These are phyloP conservation scores for Holacanthella duospinosa DNA, from an alignment of 2,888 invertebrate genomes.

Conservation along the genomic window DNA sequence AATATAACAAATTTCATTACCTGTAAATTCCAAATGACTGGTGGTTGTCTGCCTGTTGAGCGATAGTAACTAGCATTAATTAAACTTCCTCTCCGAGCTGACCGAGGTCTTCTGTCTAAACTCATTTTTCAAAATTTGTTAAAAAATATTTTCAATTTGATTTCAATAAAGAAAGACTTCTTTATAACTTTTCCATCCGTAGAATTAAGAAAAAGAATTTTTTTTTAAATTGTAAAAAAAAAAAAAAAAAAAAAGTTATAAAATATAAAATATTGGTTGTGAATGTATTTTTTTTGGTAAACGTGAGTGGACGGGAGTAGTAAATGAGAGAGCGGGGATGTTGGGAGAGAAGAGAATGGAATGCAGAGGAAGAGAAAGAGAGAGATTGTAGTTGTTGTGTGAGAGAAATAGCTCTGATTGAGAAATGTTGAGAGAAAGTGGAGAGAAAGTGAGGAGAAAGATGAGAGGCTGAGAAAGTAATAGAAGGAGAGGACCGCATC, in stretches of 20 bases:
- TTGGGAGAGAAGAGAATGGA: not conserved
- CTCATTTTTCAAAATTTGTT: not conserved
- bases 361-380: not conserved
- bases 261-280: not conserved
- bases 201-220: not conserved
- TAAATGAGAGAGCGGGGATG: too few relatives aligned
- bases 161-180: not conserved
- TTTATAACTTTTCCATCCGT: not conserved
- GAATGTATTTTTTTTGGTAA: not conserved
- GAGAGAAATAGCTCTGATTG: too few relatives aligned
- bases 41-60: slow-evolving; percentile 19
- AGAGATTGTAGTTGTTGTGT: not conserved
- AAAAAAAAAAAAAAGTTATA: too few relatives aligned
- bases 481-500: not conserved
- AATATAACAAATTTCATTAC: too few relatives aligned
- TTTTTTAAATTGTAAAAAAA: not conserved
- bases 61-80: not conserved
- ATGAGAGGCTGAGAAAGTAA: not conserved
- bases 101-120: not conserved
- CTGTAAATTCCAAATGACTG: slow-evolving; percentile 34
- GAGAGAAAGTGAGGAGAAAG: too few relatives aligned
- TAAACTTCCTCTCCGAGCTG: not conserved
- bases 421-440: too few relatives aligned
- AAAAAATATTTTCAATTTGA: not conserved
- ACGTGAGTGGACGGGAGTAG: too few relatives aligned